phyloP scores from a whole-genome alignment of 2,888 invertebrate genomes.

The Megamerina dolium region DNA sequence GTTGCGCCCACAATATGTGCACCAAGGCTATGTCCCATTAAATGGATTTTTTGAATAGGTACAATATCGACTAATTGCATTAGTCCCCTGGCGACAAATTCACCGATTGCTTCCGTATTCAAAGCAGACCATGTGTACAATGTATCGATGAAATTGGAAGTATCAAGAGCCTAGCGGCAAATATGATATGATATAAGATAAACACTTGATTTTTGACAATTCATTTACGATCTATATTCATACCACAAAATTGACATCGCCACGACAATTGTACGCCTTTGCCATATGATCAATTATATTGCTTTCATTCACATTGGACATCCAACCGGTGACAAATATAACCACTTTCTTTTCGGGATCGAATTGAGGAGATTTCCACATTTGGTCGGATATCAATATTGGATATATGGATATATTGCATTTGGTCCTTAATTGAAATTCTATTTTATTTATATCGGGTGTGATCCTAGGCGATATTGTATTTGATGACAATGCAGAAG shows the following conservation, averaged over 20 bases:
- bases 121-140: constrained; percentile 45
- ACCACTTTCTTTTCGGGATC: constrained; percentile 35
- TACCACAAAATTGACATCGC: constrained; percentile 44
- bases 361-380: constrained; percentile 38
- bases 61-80: constrained; percentile 33
- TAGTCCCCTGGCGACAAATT: constrained; percentile 34
- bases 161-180: constrained; percentile 35
- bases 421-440: constrained; percentile 35
- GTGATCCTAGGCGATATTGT: constrained; percentile 29
- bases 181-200: neutral
- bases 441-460: constrained; percentile 36
- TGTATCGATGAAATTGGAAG: constrained; percentile 37
- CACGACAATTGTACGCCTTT: constrained; percentile 41
- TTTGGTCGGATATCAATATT: constrained; percentile 28
- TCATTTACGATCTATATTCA: constrained; percentile 19
- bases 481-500: constrained; percentile 31
- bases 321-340: constrained; percentile 46
- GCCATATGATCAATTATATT: constrained; percentile 31
- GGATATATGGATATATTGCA: constrained; percentile 30
- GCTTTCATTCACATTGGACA: constrained; percentile 33
- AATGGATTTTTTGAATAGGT: constrained; percentile 36
- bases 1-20: constrained; percentile 46
- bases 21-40: constrained; percentile 48
- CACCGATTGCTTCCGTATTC: constrained; percentile 43
- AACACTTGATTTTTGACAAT: neutral